Evolutionary conservation across 2,797 vertebrate species (phyloP).

Genomic region (Hydrolagus colliei): DNA sequence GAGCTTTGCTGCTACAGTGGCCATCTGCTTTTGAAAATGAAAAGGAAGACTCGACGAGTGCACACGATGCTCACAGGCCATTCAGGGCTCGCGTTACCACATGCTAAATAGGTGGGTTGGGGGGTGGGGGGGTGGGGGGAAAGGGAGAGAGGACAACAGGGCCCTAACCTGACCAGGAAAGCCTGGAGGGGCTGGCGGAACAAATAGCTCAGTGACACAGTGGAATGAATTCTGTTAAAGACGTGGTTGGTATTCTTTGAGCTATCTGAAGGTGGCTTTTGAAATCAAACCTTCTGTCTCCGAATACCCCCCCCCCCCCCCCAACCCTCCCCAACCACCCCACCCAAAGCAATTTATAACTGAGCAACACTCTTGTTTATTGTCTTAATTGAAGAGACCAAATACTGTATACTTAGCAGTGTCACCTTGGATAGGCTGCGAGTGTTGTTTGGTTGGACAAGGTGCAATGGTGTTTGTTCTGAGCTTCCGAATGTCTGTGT

Average conservation of each 20-base stretch:
- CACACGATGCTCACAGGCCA: slow-evolving; percentile 24
- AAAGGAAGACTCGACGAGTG: slow-evolving; percentile 23
- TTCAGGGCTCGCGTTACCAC: slow-evolving; percentile 4
- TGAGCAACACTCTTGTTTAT: not conserved
- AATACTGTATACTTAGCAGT: not conserved
- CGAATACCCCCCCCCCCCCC: too few species aligned
- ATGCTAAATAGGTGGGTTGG: not conserved
- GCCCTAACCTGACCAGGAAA: slow-evolving; percentile 17
- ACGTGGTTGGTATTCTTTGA: slow-evolving; percentile 15
- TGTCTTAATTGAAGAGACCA: not conserved
- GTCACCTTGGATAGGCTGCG: too few species aligned
- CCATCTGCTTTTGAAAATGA: slow-evolving; percentile 31
- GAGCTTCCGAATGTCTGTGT: not conserved
- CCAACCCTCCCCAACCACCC: too few species aligned
- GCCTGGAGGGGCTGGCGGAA: not conserved
- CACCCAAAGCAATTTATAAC: not conserved
- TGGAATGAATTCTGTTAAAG: not conserved
- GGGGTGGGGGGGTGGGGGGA: not conserved
- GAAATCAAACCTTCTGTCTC: not conserved
- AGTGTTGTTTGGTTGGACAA: not conserved
- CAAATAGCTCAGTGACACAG: slow-evolving; percentile 20
- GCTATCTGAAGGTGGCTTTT: not conserved
- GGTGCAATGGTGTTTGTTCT: not conserved
- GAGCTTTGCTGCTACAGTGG: slow-evolving; percentile 25
- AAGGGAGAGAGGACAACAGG: not conserved